Conservation (phyloP, 1,140 invertebrate species). For the Odontomachus brunneus region DNA sequence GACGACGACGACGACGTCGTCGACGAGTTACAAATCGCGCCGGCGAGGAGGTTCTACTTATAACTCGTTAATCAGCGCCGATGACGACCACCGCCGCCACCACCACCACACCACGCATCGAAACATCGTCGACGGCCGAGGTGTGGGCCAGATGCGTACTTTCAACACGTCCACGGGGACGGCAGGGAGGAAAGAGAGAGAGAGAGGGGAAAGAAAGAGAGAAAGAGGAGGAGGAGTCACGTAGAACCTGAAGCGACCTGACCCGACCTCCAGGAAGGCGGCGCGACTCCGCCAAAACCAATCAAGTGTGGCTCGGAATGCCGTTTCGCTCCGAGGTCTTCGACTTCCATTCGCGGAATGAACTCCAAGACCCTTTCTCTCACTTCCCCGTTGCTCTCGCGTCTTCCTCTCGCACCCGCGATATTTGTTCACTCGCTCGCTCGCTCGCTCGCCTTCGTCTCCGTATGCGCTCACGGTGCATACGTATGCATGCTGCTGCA, state of each 20-base stretch:
- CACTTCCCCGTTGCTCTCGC: slow-evolving; percentile 51
- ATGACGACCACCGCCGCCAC: slow-evolving; percentile 45
- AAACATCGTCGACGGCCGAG: slow-evolving; percentile 37
- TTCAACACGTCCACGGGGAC: slow-evolving; percentile 6
- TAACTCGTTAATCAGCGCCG: slow-evolving; percentile 57
- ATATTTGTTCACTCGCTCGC: not conserved
- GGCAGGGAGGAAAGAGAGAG: not conserved
- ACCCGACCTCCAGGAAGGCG: slow-evolving; percentile 71
- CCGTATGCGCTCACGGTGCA: not conserved
- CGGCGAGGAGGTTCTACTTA: slow-evolving; percentile 46
- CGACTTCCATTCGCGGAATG: slow-evolving; percentile 70
- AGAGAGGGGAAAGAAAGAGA: slow-evolving; percentile 8
- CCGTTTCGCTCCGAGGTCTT: slow-evolving; percentile 73
- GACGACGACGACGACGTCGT: not conserved
- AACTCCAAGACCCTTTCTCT: slow-evolving; percentile 63
- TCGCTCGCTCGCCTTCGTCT: not conserved
- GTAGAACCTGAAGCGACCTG: slow-evolving; percentile 69
- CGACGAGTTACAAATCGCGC: slow-evolving; percentile 41
- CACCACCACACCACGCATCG: slow-evolving; percentile 16
- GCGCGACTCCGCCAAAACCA: slow-evolving; percentile 76
- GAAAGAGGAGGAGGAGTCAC: slow-evolving; percentile 47
- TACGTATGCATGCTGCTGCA: not conserved
- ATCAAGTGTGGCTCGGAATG: slow-evolving; percentile 78
- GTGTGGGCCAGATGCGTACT: slow-evolving; percentile 49
- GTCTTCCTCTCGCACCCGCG: slow-evolving; percentile 18